phyloP scores from a whole-genome alignment of 1,140 invertebrate species.

The Cydia pomonella region DNA sequence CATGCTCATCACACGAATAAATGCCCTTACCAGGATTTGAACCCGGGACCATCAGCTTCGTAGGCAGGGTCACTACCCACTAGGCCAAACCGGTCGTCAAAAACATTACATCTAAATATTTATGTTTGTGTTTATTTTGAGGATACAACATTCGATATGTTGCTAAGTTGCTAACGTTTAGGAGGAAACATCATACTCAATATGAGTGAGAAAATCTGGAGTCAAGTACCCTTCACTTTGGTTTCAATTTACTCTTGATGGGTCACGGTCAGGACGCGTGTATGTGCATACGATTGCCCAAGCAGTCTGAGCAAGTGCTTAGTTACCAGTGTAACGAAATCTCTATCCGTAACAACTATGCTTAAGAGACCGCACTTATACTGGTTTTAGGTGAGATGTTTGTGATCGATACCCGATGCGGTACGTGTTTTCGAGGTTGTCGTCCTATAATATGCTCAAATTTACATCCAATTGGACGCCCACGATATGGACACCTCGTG shows the following conservation, averaged over 20 bases:
- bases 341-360: not conserved
- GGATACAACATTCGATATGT: not conserved
- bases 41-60: too few species aligned
- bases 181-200: not conserved
- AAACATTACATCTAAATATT: too few species aligned
- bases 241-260: slow-evolving; percentile 17
- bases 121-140: too few species aligned
- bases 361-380: not conserved
- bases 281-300: not conserved
- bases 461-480: slow-evolving; percentile 29
- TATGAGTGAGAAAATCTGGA: not conserved
- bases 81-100: too few species aligned
- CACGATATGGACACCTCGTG: not conserved
- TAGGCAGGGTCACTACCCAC: too few species aligned
- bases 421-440: not conserved
- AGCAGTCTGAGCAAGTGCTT: not conserved
- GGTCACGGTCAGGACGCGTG: slow-evolving; percentile 17
- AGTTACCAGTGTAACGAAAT: not conserved
- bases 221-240: slow-evolving; percentile 6
- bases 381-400: not conserved
- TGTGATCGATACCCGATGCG: not conserved
- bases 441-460: slow-evolving; percentile 15
- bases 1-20: too few species aligned
- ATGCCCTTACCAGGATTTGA: too few species aligned
- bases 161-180: not conserved